phyloP scores from a whole-genome alignment of 2,797 vertebrate genomes.

The Botia kubotai region DNA sequence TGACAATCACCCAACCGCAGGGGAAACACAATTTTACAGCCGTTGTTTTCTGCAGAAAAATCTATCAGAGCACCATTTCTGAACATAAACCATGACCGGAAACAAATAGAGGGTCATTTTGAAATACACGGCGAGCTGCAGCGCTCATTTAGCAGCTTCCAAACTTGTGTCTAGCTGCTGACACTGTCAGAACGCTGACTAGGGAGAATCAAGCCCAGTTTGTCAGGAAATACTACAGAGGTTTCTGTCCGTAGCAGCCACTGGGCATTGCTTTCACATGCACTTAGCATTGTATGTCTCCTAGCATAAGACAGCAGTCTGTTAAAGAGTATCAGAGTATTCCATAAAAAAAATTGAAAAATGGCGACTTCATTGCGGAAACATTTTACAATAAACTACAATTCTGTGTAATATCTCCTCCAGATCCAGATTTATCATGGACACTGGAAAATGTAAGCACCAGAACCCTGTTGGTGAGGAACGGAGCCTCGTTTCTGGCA shows the following conservation, averaged over 20 bases:
- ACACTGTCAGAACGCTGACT: slow-evolving; percentile 34
- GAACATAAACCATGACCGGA: background rate
- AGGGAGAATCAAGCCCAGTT: slow-evolving; percentile 2
- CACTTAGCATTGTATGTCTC: background rate
- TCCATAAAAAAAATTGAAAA: slow-evolving; percentile 6
- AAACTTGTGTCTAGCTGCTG: slow-evolving; percentile 38
- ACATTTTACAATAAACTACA: background rate
- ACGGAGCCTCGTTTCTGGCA: background rate
- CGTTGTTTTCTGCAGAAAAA: background rate
- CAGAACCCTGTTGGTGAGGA: background rate
- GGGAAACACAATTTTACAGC: background rate
- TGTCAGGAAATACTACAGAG: slow-evolving; percentile 24
- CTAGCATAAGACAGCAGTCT: background rate
- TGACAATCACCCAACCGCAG: background rate
- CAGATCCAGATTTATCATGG: background rate
- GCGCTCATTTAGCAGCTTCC: slow-evolving; percentile 4
- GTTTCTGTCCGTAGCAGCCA: slow-evolving; percentile 9
- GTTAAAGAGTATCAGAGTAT: background rate
- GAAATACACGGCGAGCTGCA: background rate
- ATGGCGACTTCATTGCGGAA: background rate
- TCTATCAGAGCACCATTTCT: background rate
- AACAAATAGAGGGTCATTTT: background rate
- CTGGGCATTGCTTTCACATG: slow-evolving; percentile 1
- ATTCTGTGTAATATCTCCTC: background rate
- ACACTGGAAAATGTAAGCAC: background rate